Evolutionary conservation across 1,140 invertebrate genomes (phyloP).

Genomic region (Trichoplusia ni): DNA sequence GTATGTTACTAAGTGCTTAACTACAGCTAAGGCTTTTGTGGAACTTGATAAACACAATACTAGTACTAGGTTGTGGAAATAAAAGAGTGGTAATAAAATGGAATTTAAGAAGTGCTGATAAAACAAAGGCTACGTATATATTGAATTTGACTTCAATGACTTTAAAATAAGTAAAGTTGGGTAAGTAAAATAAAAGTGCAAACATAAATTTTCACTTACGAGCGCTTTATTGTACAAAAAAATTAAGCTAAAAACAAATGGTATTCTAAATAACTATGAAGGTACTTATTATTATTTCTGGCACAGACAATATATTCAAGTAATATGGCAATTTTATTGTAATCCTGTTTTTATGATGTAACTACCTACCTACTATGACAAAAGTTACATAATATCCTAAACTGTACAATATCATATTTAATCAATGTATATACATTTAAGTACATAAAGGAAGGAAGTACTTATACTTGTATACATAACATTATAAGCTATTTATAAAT

Average conservation of each 20-base stretch:
- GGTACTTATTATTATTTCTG: neutral
- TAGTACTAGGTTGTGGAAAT: no score
- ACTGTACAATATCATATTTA: conserved; percentile 7
- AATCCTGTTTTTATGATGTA: no score
- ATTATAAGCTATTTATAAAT: neutral
- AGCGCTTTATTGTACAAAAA: conserved; percentile 43
- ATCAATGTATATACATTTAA: neutral
- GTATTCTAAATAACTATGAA: neutral
- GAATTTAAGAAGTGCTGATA: no score
- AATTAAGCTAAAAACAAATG: conserved; percentile 12
- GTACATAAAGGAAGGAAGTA: no score
- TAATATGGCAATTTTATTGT: conserved; percentile 5
- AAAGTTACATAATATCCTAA: conserved; percentile 29
- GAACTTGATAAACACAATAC: no score
- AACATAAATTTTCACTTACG: neutral
- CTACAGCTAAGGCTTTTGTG: no score
- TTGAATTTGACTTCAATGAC: no score
- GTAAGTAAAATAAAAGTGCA: neutral
- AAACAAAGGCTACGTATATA: no score
- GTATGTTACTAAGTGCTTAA: no score
- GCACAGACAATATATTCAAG: conserved; percentile 1
- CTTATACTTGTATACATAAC: no score
- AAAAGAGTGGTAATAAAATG: no score
- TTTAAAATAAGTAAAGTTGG: neutral
- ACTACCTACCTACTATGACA: neutral